Conservation (phyloP, 2,797 vertebrate species). For the Varecia variegata region DNA sequence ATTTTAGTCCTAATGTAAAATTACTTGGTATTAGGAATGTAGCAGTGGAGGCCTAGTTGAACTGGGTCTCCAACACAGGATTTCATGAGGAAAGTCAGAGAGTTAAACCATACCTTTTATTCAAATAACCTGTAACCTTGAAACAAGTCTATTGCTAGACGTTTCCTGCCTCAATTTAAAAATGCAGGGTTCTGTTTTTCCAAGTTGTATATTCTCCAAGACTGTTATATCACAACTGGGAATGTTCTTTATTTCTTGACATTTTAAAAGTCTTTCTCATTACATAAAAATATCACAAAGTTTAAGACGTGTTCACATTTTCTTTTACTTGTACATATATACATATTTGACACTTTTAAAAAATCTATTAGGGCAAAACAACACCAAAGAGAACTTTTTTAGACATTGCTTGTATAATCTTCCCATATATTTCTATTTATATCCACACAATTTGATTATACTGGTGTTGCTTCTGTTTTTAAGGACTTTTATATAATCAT, state of each 20-base stretch:
- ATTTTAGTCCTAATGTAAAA: background rate
- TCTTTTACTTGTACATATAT: background rate
- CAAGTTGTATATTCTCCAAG: background rate
- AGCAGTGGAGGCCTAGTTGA: background rate
- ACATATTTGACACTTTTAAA: background rate
- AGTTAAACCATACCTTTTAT: background rate
- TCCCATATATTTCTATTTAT: background rate
- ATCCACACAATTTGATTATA: background rate
- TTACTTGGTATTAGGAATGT: background rate
- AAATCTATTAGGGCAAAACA: background rate
- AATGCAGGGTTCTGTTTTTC: background rate
- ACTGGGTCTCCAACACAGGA: background rate
- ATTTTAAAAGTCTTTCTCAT: background rate
- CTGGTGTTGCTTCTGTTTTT: background rate
- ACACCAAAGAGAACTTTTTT: background rate
- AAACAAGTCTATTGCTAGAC: background rate
- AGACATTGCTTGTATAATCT: background rate
- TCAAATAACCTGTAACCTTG: background rate
- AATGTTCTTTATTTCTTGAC: background rate
- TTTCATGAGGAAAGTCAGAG: background rate
- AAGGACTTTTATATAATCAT: background rate
- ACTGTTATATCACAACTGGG: background rate
- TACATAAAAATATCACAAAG: background rate
- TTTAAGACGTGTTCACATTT: background rate
- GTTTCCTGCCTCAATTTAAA: background rate